These are phyloP conservation scores for Struthio camelus DNA, from an alignment of 2,113 vertebrate genomes.

Conservation along the genomic window DNA sequence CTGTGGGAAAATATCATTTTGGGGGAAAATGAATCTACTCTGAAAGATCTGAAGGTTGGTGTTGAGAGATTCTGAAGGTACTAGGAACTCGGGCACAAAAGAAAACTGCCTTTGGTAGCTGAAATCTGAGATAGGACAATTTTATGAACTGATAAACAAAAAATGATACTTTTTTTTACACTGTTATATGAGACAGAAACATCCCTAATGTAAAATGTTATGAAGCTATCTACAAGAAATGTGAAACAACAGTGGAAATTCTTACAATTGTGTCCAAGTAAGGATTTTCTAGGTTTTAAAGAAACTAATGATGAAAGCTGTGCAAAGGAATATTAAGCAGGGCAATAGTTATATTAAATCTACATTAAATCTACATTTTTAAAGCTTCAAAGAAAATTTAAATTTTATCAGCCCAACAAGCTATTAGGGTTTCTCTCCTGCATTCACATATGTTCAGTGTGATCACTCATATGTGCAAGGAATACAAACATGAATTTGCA, in stretches of 20 bases:
- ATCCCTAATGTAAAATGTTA: neutral
- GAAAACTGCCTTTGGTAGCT: neutral
- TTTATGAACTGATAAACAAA: neutral
- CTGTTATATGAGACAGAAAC: neutral
- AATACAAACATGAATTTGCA: neutral
- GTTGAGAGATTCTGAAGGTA: neutral
- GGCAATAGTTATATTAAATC: neutral
- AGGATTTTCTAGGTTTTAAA: neutral
- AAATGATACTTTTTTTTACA: neutral
- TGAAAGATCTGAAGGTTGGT: slow-evolving; percentile 17
- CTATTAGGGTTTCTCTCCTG: neutral
- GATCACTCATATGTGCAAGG: neutral
- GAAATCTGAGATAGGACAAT: neutral
- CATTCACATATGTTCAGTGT: no score
- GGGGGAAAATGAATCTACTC: neutral
- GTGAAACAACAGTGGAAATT: neutral
- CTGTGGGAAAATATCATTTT: slow-evolving; percentile 38
- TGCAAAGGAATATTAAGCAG: neutral
- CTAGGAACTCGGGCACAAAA: neutral
- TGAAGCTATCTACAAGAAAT: neutral
- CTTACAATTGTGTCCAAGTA: neutral
- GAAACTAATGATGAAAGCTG: neutral
- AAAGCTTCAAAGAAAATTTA: neutral
- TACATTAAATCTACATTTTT: fast-evolving
- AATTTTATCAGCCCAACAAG: neutral